These are phyloP conservation scores for Sebastes taczanowskii DNA, from an alignment of 2,797 vertebrate species.

Conservation along the genomic window DNA sequence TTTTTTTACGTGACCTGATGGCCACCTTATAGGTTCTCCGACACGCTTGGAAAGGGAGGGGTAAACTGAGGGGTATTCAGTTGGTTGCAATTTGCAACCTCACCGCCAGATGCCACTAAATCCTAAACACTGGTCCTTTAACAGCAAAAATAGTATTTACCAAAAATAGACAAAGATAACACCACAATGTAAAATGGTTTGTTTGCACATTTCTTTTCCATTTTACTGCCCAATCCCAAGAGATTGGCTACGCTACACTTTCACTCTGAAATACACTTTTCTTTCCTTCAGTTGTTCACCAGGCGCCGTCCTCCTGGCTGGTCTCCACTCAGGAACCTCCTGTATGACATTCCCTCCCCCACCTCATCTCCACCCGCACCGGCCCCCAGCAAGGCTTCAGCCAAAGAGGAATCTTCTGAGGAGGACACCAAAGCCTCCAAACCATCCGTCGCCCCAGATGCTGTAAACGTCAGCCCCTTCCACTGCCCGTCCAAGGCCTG, in stretches of 20 bases:
- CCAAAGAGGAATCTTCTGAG: conserved; percentile 78
- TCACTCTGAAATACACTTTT: neutral
- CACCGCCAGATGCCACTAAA: too few relatives aligned
- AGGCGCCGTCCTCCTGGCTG: conserved; percentile 81
- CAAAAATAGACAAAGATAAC: neutral
- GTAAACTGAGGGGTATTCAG: too few relatives aligned
- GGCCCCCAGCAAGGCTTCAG: fast-evolving
- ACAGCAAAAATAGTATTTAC: too few relatives aligned
- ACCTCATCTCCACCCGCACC: fast-evolving
- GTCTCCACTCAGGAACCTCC: conserved; percentile 76
- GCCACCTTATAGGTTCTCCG: too few relatives aligned
- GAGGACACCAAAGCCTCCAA: conserved; percentile 66
- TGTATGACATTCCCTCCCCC: fast-evolving
- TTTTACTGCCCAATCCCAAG: neutral
- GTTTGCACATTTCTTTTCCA: neutral
- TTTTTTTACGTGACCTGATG: too few relatives aligned
- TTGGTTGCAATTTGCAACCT: too few relatives aligned
- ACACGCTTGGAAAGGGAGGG: too few relatives aligned
- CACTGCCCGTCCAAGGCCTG: conserved; percentile 83
- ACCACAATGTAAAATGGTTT: neutral
- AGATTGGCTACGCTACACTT: neutral
- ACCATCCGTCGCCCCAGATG: neutral
- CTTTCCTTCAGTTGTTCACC: fast-evolving
- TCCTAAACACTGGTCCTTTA: neutral
- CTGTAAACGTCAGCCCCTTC: conserved; percentile 26